Percentiles rank a stretch among this genome's conserved stretches.
Evolutionary conservation across 37 sponge, comb jelly and placozoan genomes (phyloP).

Genomic region (Tethya wilhelma): DNA sequence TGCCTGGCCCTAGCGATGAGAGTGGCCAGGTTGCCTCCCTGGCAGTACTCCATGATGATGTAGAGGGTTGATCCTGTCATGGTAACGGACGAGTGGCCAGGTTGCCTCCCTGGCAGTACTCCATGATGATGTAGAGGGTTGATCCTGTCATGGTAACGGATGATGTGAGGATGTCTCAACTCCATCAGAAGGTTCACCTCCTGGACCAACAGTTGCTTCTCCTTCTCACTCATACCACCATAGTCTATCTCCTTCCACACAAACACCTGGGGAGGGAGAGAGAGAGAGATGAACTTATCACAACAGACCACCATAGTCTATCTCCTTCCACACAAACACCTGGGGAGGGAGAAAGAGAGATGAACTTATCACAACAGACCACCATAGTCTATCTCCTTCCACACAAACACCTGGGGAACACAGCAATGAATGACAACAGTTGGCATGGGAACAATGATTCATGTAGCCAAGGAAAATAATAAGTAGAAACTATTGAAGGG

Average conservation of each 20-base stretch:
- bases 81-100: constrained; percentile 87
- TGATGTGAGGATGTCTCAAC: constrained; percentile 79
- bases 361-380: no score
- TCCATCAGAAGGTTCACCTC: constrained; percentile 90
- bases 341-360: no score
- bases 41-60: constrained; percentile 88
- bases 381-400: no score
- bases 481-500: no score
- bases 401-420: no score
- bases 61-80: constrained; percentile 87
- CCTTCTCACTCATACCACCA: constrained; percentile 77
- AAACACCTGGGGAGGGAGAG: constrained; percentile 50
- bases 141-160: constrained; percentile 85
- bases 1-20: constrained; percentile 48
- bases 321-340: no score
- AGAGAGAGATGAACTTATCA: no score
- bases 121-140: constrained; percentile 89
- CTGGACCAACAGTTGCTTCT: constrained; percentile 79
- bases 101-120: constrained; percentile 90
- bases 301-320: no score
- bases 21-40: constrained; percentile 81
- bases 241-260: constrained; percentile 93
- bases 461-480: no score
- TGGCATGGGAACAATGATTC: no score
- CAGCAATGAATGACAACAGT: no score